These are phyloP conservation scores for Mystacides longicornis DNA, from an alignment of 2,888 invertebrate species.

Conservation along the genomic window DNA sequence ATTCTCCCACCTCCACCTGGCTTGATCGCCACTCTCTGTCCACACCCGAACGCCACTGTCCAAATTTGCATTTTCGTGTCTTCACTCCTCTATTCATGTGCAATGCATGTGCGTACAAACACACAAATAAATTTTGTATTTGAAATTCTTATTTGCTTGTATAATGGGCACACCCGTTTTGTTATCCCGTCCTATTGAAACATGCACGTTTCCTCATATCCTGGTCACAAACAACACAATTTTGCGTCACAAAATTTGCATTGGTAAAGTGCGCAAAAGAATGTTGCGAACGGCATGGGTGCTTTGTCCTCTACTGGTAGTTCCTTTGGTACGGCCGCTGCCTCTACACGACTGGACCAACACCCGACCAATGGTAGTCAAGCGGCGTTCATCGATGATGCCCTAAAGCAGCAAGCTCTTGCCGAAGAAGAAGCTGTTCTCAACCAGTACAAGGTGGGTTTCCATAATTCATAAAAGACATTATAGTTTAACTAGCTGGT, in stretches of 20 bases:
- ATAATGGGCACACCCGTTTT: slow-evolving; percentile 26
- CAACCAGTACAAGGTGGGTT: slow-evolving; percentile 91
- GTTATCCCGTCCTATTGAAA: slow-evolving; percentile 12
- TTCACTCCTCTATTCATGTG: slow-evolving; percentile 5
- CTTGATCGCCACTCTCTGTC: too few species aligned
- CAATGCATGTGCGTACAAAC: slow-evolving; percentile 11
- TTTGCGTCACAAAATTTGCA: slow-evolving; percentile 24
- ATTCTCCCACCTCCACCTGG: slow-evolving; percentile 23
- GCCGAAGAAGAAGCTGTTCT: slow-evolving; percentile 96
- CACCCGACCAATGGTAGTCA: slow-evolving; percentile 52
- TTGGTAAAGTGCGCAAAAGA: slow-evolving; percentile 68
- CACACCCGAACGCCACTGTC: too few species aligned
- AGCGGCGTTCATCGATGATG: slow-evolving; percentile 65
- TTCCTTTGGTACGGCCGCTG: slow-evolving; percentile 78
- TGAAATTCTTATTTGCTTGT: slow-evolving; percentile 13
- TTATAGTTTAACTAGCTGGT: too few species aligned
- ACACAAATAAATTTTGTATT: not conserved
- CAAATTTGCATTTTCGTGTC: too few species aligned
- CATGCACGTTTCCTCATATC: not conserved
- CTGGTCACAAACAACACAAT: slow-evolving; percentile 7
- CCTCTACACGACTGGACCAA: slow-evolving; percentile 62
- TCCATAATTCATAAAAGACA: too few species aligned
- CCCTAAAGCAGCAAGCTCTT: slow-evolving; percentile 74
- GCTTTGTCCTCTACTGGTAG: slow-evolving; percentile 82
- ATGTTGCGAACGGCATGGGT: slow-evolving; percentile 82